Evolutionary conservation across 2,888 invertebrate genomes (phyloP).

Genomic region (Apotomis betuletana): DNA sequence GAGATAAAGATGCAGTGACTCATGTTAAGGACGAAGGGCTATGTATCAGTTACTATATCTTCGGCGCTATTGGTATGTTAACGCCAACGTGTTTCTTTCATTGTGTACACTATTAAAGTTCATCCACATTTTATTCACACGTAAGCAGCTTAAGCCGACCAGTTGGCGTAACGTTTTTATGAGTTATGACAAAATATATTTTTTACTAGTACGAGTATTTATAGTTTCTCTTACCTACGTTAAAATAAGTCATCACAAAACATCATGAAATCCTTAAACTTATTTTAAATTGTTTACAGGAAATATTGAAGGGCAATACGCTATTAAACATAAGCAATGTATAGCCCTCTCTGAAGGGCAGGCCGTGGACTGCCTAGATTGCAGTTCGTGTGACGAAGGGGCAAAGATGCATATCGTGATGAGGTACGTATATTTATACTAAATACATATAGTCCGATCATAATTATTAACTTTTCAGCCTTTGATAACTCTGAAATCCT

Average conservation of each 20-base stretch:
- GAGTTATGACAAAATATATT: no score
- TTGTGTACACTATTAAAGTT: no score
- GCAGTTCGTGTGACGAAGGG: constrained; percentile 1
- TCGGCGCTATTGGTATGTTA: constrained; percentile 43
- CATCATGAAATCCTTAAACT: no score
- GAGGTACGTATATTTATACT: constrained; percentile 21
- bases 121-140: no score
- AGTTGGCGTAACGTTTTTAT: no score
- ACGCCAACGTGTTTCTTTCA: neutral
- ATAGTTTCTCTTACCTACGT: no score
- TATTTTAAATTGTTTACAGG: constrained; percentile 33
- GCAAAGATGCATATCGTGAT: constrained; percentile 19
- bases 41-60: constrained; percentile 92
- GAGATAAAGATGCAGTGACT: neutral
- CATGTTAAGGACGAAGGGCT: constrained; percentile 89
- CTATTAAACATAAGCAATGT: constrained; percentile 40
- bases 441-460: no score
- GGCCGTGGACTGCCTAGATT: constrained; percentile 44
- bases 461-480: no score
- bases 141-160: no score
- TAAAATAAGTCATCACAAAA: no score
- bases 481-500: no score
- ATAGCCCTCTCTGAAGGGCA: constrained; percentile 47
- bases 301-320: constrained; percentile 46
- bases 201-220: no score